A percentile compares a stretch with the other conserved stretches of the same genome.
Conservation (phyloP, 2,113 vertebrate species). For the Protomyctophum bolini region DNA sequence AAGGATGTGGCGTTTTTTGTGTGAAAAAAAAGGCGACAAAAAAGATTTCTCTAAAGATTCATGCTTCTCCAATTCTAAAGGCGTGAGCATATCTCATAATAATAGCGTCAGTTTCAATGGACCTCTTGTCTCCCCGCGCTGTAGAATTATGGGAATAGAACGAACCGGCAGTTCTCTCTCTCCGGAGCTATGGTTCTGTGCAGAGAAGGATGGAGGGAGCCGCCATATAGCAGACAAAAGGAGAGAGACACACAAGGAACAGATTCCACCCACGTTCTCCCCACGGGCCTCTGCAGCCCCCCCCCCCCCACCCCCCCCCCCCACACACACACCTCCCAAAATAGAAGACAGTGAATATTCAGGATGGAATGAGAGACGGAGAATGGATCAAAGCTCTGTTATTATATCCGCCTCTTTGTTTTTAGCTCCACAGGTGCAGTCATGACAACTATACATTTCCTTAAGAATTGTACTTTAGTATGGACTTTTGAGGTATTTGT, state of each 20-base stretch:
- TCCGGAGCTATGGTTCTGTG: slow-evolving; percentile 23
- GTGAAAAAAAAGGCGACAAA: slow-evolving; percentile 1
- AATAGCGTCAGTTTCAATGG: not conserved
- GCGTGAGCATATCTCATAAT: not conserved
- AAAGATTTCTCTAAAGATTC: not conserved
- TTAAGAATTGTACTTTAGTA: not conserved
- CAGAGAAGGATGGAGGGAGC: slow-evolving; percentile 26
- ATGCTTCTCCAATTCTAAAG: not conserved
- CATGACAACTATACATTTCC: slow-evolving; percentile 2
- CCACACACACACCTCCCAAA: slow-evolving; percentile 5
- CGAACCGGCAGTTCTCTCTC: slow-evolving; percentile 39
- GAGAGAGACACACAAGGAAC: slow-evolving; percentile 19
- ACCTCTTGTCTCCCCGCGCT: slow-evolving; percentile 2
- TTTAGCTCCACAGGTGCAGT: slow-evolving; percentile 17
- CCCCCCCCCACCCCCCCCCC: too few relatives aligned
- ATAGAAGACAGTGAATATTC: not conserved
- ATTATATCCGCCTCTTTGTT: slow-evolving; percentile 12
- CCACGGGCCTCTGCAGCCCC: not conserved
- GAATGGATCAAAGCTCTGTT: slow-evolving; percentile 9
- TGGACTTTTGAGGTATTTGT: not conserved
- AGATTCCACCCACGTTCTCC: slow-evolving; percentile 37
- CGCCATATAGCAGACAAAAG: slow-evolving; percentile 39
- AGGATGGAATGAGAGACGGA: slow-evolving; percentile 34
- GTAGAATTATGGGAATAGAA: slow-evolving; percentile 31
- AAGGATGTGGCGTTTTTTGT: not conserved